These are phyloP conservation scores for Pseudopodoces humilis DNA, from an alignment of 2,113 vertebrate genomes.

Conservation along the genomic window DNA sequence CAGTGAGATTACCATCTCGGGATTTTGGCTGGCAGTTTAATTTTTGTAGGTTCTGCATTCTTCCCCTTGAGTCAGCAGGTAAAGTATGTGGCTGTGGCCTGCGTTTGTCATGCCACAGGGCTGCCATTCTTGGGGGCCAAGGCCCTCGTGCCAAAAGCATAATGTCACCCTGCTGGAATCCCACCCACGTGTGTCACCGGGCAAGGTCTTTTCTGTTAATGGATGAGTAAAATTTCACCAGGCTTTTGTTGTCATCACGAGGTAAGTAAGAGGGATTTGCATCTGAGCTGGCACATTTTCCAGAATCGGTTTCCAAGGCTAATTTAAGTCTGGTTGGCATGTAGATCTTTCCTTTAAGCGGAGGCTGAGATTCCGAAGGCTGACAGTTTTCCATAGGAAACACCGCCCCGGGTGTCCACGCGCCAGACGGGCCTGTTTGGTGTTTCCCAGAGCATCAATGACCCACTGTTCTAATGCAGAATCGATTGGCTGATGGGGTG, in stretches of 20 bases:
- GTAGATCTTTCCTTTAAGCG: constrained; percentile 12
- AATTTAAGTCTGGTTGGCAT: constrained; percentile 29
- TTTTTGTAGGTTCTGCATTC: constrained; percentile 14
- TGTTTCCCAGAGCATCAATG: background rate
- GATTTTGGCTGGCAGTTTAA: background rate
- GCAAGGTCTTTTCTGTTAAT: constrained; percentile 33
- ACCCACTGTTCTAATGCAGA: background rate
- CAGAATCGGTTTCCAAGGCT: constrained; percentile 29
- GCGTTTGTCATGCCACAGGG: background rate
- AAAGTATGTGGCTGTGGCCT: constrained; percentile 1
- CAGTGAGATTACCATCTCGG: background rate
- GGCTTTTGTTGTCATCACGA: constrained; percentile 46
- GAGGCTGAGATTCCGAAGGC: constrained; percentile 31
- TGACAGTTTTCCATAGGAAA: constrained; percentile 63
- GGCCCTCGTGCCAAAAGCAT: background rate
- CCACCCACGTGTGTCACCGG: background rate
- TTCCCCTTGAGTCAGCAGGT: constrained; percentile 57
- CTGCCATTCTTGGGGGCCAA: constrained; percentile 22
- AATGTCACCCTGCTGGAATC: constrained; percentile 51
- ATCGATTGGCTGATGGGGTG: background rate
- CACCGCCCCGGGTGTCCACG: background rate
- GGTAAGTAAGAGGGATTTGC: constrained; percentile 26
- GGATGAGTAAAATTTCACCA: constrained; percentile 45
- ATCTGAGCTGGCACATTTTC: constrained; percentile 57
- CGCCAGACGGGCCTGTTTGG: background rate